Evolutionary conservation across 1,140 invertebrate genomes (phyloP).

Genomic region (Scaptomyza graminum): DNA sequence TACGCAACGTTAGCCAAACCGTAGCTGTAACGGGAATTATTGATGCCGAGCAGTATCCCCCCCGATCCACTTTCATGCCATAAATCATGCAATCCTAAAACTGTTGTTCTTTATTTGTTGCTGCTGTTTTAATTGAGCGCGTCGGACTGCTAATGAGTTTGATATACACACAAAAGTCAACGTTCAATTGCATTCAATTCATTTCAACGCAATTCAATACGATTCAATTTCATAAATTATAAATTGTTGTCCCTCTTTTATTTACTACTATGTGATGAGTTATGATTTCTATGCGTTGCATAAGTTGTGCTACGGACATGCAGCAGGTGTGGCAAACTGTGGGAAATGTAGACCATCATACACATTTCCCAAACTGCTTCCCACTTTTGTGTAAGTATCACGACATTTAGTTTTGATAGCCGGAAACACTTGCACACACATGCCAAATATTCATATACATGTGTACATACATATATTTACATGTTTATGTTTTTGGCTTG

Average conservation of each 20-base stretch:
- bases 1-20: constrained; percentile 30
- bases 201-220: constrained; percentile 12
- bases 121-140: constrained; percentile 25
- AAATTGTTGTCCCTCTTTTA: constrained; percentile 11
- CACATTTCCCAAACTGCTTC: background rate
- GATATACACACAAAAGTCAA: constrained; percentile 45
- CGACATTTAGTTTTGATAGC: constrained; percentile 19
- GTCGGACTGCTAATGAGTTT: constrained; percentile 49
- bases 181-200: constrained; percentile 27
- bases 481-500: constrained; percentile 16
- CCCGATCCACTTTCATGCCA: constrained; percentile 45
- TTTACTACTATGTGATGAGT: background rate
- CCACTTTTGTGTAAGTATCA: background rate
- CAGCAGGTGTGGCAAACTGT: constrained; percentile 31
- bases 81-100: constrained; percentile 59
- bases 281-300: constrained; percentile 43
- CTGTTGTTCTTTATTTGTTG: constrained; percentile 16
- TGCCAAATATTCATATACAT: constrained; percentile 10
- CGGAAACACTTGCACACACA: constrained; percentile 34
- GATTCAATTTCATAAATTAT: constrained; percentile 17
- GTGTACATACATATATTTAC: constrained; percentile 24
- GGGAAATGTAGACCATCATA: constrained; percentile 12
- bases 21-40: constrained; percentile 20
- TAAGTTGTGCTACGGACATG: constrained; percentile 13
- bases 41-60: too few species aligned